These are phyloP conservation scores for Stenolophus ochropezus DNA, from an alignment of 2,888 invertebrate genomes.

Conservation along the genomic window DNA sequence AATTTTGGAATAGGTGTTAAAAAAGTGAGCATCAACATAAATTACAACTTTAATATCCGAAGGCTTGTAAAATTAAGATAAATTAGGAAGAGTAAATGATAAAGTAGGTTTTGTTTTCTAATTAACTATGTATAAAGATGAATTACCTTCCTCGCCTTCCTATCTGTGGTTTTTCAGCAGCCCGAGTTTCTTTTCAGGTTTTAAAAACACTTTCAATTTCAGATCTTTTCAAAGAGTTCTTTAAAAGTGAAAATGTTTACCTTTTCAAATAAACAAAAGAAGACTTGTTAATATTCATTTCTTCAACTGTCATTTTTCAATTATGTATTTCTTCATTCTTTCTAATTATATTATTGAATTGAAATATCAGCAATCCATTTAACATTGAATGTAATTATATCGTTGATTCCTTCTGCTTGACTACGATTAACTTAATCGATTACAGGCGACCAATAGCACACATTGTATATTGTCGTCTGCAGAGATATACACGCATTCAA, in stretches of 20 bases:
- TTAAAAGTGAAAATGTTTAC: background rate
- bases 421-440: background rate
- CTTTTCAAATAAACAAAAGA: background rate
- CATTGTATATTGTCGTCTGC: background rate
- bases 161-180: conserved; percentile 21
- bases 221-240: background rate
- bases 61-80: conserved; percentile 44
- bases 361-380: background rate
- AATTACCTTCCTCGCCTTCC: conserved; percentile 25
- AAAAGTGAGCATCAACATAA: conserved; percentile 24
- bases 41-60: conserved; percentile 51
- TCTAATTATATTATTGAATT: background rate
- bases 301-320: background rate
- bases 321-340: background rate
- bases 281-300: too few species aligned
- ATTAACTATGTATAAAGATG: conserved; percentile 51
- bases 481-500: background rate
- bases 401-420: background rate
- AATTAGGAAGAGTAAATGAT: conserved; percentile 49
- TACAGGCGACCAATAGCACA: background rate
- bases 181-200: background rate
- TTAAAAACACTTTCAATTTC: background rate
- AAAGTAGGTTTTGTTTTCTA: conserved; percentile 54
- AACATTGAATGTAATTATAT: background rate
- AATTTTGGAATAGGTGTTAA: background rate